These are phyloP conservation scores for Tetranychus cinnabarinus DNA, from an alignment of 1,140 invertebrate genomes.

Conservation along the genomic window DNA sequence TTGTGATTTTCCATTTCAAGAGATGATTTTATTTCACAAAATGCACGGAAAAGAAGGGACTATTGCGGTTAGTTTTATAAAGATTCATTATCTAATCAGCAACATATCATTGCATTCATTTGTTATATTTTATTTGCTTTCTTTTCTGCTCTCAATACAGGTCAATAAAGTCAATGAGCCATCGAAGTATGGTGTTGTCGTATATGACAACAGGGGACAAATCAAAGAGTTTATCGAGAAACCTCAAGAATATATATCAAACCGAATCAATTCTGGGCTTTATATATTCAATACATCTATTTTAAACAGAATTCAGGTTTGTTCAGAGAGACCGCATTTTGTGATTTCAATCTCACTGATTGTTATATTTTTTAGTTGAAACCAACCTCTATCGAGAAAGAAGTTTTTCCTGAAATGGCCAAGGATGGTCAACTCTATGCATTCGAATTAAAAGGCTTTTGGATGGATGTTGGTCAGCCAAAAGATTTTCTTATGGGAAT, in stretches of 20 bases:
- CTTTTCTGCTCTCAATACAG: constrained; percentile 16
- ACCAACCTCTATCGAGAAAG: constrained; percentile 96
- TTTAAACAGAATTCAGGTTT: constrained; percentile 60
- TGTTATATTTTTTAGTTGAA: constrained; percentile 28
- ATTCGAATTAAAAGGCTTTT: constrained; percentile 85
- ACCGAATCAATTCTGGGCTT: constrained; percentile 98
- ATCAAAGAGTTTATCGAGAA: constrained; percentile 94
- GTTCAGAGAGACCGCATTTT: constrained; percentile 1
- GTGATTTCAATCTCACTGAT: not conserved
- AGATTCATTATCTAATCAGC: not conserved
- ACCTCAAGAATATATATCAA: constrained; percentile 96
- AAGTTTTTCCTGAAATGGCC: constrained; percentile 91
- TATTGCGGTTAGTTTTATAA: constrained; percentile 47
- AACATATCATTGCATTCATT: too few relatives aligned
- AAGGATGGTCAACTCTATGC: constrained; percentile 61
- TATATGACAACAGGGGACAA: constrained; percentile 58
- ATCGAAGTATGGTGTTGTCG: constrained; percentile 95
- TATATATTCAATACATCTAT: constrained; percentile 89
- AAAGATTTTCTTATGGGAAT: constrained; percentile 92
- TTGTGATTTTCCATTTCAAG: constrained; percentile 95
- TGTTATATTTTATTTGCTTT: not conserved
- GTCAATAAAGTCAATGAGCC: constrained; percentile 93
- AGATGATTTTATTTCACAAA: constrained; percentile 76
- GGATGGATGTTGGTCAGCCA: constrained; percentile 99
- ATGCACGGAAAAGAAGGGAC: constrained; percentile 87